Evolutionary conservation across 2,113 vertebrate species (phyloP).

Genomic region (Psittacula cyanocephala): DNA sequence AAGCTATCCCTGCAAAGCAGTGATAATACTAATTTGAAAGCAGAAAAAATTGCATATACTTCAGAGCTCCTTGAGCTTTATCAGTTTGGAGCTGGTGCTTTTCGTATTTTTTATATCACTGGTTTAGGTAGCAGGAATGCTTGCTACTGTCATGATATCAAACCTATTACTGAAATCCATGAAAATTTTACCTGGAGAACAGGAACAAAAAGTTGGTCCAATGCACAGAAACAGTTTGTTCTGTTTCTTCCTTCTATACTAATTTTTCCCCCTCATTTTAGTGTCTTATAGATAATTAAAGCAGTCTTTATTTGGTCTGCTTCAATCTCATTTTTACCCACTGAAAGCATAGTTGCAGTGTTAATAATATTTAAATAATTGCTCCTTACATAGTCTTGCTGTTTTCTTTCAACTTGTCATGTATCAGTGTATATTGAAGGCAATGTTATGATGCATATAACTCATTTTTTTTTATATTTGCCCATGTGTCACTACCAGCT

Average conservation of each 20-base stretch:
- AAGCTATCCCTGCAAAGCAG: not conserved
- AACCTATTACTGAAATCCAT: not conserved
- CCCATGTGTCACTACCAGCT: not conserved
- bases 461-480: not conserved
- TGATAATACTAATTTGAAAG: not conserved
- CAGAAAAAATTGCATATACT: not conserved
- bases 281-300: not conserved
- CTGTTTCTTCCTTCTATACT: not conserved
- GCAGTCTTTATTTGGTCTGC: not conserved
- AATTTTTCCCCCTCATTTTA: not conserved
- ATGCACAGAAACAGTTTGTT: not conserved
- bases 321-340: not conserved
- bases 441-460: not conserved
- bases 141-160: not conserved
- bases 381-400: not conserved
- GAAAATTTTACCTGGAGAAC: not conserved
- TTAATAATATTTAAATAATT: not conserved
- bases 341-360: not conserved
- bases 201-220: not conserved
- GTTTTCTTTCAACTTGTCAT: not conserved
- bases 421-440: not conserved
- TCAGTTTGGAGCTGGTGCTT: not conserved
- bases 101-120: not conserved
- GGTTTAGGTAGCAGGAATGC: not conserved
- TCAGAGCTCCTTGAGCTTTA: not conserved